Conservation (phyloP, 2,113 vertebrate genomes). For the Chascanopsetta lugubris region DNA sequence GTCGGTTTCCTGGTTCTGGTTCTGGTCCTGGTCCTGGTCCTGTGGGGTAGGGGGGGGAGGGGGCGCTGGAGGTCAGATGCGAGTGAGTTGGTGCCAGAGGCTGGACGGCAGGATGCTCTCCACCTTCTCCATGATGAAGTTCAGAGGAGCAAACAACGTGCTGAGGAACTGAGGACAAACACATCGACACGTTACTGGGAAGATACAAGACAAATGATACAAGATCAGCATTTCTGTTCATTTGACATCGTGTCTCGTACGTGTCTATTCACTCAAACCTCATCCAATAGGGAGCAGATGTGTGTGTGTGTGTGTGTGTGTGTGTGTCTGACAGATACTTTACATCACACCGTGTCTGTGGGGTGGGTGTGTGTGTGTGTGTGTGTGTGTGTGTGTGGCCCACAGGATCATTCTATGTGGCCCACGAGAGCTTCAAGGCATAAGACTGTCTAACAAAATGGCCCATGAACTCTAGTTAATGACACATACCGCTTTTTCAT, state of each 20-base stretch:
- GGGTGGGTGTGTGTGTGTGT: background rate
- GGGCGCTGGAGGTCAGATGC: slow-evolving; percentile 82
- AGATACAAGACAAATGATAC: background rate
- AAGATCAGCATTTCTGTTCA: background rate
- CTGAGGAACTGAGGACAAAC: slow-evolving; percentile 89
- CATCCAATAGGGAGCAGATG: no score
- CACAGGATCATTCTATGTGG: no score
- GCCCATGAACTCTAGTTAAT: no score
- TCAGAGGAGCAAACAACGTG: slow-evolving; percentile 96
- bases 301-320: no score
- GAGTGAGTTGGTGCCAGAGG: slow-evolving; percentile 97
- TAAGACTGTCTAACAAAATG: no score
- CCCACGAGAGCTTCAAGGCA: no score
- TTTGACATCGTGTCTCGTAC: no score
- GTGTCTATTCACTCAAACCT: no score
- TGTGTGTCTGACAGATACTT: background rate
- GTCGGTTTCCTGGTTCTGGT: slow-evolving; percentile 32
- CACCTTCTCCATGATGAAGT: slow-evolving; percentile 99
- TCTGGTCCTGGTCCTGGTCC: slow-evolving; percentile 24
- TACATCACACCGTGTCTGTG: background rate
- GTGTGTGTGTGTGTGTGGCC: background rate
- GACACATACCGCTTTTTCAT: no score
- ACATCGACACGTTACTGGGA: background rate
- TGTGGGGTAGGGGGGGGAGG: no score
- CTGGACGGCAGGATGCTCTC: slow-evolving; percentile 98